These are phyloP conservation scores for Phrynocephalus guinanensis DNA, from an alignment of 2,797 vertebrate species.

Conservation along the genomic window DNA sequence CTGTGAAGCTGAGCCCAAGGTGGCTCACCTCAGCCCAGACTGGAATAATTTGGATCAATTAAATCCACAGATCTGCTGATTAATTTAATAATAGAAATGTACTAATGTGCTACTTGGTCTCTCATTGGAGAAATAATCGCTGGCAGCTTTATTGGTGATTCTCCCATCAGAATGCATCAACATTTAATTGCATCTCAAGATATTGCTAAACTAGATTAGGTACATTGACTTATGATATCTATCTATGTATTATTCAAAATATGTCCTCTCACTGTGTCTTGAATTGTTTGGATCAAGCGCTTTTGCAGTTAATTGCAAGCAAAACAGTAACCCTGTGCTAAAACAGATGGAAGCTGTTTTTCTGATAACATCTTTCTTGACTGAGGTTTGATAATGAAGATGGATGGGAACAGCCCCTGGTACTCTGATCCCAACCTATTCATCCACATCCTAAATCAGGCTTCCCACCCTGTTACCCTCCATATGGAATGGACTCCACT, in stretches of 20 bases:
- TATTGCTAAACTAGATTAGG: background rate
- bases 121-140: constrained; percentile 38
- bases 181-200: constrained; percentile 47
- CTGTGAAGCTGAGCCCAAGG: constrained; percentile 8
- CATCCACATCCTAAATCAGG: background rate
- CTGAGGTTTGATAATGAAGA: background rate
- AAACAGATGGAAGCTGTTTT: background rate
- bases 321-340: background rate
- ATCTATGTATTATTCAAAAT: background rate
- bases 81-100: constrained; percentile 62
- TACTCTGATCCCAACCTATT: background rate
- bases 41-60: constrained; percentile 54
- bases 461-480: background rate
- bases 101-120: constrained; percentile 40
- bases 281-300: background rate
- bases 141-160: constrained; percentile 7
- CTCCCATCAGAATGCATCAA: constrained; percentile 30
- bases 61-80: constrained; percentile 45
- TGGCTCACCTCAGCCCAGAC: constrained; percentile 39
- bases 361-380: background rate
- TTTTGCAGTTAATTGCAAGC: background rate
- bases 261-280: too few species aligned
- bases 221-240: background rate
- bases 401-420: background rate
- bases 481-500: background rate